A percentile compares a stretch with the other conserved stretches of the same genome.
phyloP scores from a whole-genome alignment of 2,113 vertebrate genomes.

The Acrocephalus kingi region DNA sequence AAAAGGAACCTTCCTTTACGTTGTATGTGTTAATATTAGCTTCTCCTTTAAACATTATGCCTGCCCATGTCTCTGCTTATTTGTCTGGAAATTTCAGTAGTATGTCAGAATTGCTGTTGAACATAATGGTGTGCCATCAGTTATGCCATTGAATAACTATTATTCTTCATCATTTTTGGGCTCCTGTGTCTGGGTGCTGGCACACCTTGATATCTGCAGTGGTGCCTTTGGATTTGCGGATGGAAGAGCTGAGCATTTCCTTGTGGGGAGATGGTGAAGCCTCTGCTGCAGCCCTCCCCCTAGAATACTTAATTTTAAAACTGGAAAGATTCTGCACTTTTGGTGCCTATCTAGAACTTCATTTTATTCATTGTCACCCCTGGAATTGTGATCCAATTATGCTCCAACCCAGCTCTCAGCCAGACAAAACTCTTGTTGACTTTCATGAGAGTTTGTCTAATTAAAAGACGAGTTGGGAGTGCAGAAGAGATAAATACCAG shows the following conservation, averaged over 20 bases:
- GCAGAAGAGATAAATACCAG: constrained; percentile 57
- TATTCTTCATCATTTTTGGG: background rate
- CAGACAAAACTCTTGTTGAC: constrained; percentile 63
- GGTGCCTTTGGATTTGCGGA: background rate
- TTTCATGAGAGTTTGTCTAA: constrained; percentile 61
- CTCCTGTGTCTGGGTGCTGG: background rate
- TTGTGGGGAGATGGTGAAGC: background rate
- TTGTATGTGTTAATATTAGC: background rate
- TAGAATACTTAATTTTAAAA: background rate
- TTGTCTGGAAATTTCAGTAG: background rate
- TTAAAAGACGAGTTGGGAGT: constrained; percentile 55
- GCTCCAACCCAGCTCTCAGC: background rate
- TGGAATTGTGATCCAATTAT: constrained; percentile 52
- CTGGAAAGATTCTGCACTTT: background rate
- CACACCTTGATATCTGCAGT: background rate
- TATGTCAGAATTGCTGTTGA: background rate
- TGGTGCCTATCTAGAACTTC: background rate
- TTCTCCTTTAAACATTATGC: background rate
- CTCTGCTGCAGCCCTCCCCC: background rate
- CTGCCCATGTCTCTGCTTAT: background rate
- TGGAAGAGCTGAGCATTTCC: background rate
- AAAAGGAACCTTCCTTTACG: background rate
- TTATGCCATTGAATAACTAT: background rate
- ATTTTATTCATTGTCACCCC: constrained; percentile 6
- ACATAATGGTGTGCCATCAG: background rate